Base-by-base conservation (phyloP, 2,797 vertebrate species). In the Distichodus sexfasciatus region DNA sequence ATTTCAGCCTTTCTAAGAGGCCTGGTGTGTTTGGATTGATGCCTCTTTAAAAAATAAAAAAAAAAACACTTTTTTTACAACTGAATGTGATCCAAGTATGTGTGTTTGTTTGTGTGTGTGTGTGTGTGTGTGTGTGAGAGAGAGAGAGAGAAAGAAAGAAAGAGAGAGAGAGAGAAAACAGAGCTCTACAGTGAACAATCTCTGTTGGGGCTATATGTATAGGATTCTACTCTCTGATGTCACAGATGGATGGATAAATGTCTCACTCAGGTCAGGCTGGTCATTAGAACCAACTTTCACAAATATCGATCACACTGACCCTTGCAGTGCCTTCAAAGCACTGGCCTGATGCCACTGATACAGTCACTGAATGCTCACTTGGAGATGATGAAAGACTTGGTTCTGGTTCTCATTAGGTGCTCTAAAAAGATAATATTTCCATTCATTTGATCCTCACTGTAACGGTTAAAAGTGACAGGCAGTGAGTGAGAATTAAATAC, bases 241-340 rank as follows among this genome's bases (percentile, higher is more conserved):
- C 76, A 59, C 71, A 33, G 40, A n/a, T 29, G 36, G 53, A 57
- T 21, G 62, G 48, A 43, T 35, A 41, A 51, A 62, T 62, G 69
- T 69, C 66, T 69, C 28, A 48, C 50, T 10, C 58, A 21, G 44
- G 21, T 14, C 36, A 50, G 50, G 21, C 29, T 48, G 66, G 38
- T 61, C 62, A 74, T 70, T 77, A 69, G 75, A 57, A 70, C 38
- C 38, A 24, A 73, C 70, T 21, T 73, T 9, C 38, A 67, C 50
- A 76, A 79, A 76, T 66, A 76, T n/a, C n/a, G n/a, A n/a, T 72
- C 26, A 38, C 14, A 24, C 53, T 28, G 38, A 65, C 64, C n/a
- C 23, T 24, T 36, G 11, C 35, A 6, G 9, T 23, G 7, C 10
- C 57, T 73, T 79, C 66, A 79, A 76, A 76, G 77, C 36, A 23